Evolutionary conservation across 2,797 vertebrate species (phyloP).

Genomic region (Agapornis canus): DNA sequence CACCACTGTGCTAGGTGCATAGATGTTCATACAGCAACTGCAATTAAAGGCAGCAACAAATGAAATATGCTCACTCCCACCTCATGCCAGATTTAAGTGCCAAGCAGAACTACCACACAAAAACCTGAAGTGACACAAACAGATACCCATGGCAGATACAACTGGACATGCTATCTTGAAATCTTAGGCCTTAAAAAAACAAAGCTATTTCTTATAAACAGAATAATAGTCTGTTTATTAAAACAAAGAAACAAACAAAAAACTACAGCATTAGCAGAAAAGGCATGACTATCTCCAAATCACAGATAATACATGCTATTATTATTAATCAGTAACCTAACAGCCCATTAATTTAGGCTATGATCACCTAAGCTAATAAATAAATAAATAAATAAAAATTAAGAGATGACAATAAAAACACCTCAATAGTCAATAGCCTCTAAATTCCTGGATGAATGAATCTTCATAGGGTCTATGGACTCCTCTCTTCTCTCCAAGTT

Average conservation of each 20-base stretch:
- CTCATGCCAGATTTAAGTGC: background rate
- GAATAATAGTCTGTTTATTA: background rate
- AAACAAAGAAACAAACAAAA: background rate
- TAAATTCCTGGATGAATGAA: background rate
- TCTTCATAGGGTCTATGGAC: background rate
- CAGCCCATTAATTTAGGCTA: background rate
- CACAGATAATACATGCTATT: background rate
- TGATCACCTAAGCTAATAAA: background rate
- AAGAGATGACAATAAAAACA: background rate
- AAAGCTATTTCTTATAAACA: background rate
- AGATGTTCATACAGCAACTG: background rate
- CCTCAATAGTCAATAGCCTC: background rate
- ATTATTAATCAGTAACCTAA: background rate
- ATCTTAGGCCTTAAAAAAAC: background rate
- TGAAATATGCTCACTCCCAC: background rate
- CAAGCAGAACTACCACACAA: background rate
- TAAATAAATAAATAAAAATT: background rate
- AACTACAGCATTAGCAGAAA: background rate
- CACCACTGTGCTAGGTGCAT: background rate
- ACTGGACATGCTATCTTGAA: background rate
- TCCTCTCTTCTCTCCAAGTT: background rate
- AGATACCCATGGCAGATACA: background rate
- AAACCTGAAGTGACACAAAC: rapidly evolving
- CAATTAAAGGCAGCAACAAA: background rate
- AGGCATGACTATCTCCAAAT: background rate